Evolutionary conservation across 2,113 vertebrate genomes (phyloP).

Genomic region (Verasper variegatus): DNA sequence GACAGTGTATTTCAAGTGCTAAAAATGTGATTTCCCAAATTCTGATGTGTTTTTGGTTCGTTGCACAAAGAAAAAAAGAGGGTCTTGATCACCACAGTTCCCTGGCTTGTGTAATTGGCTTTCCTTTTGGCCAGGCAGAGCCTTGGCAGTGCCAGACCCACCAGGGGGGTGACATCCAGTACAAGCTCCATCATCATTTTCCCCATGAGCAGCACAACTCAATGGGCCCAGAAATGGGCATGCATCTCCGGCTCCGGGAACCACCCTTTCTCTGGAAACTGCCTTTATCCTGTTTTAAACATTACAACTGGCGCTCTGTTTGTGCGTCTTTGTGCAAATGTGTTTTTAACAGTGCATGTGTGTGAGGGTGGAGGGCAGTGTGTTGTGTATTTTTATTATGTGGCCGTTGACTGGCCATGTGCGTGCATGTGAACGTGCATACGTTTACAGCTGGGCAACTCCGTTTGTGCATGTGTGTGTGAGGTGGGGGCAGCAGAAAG

Average conservation of each 20-base stretch:
- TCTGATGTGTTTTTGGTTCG: constrained; percentile 35
- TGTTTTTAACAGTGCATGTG: constrained; percentile 61
- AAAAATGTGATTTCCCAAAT: constrained; percentile 23
- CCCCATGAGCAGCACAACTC: constrained; percentile 63
- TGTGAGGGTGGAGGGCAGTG: constrained; percentile 58
- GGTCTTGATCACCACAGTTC: constrained; percentile 46
- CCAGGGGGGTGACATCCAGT: constrained; percentile 68
- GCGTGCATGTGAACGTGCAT: constrained; percentile 42
- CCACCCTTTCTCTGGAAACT: constrained; percentile 79
- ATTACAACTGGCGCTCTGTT: constrained; percentile 70
- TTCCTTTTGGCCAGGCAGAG: constrained; percentile 57
- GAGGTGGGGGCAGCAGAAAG: constrained; percentile 65
- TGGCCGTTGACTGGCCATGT: constrained; percentile 36
- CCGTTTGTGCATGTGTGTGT: constrained; percentile 43
- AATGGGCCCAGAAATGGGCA: constrained; percentile 59
- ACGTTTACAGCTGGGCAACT: constrained; percentile 20
- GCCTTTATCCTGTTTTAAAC: constrained; percentile 76
- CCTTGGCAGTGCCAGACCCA: constrained; percentile 63
- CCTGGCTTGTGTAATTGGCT: constrained; percentile 59
- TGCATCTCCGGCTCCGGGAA: constrained; percentile 60
- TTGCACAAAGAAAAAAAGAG: constrained; percentile 52
- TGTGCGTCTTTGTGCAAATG: constrained; percentile 64
- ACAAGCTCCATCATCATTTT: constrained; percentile 67
- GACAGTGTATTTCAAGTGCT: constrained; percentile 17
- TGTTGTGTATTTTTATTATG: constrained; percentile 69